Evolutionary conservation across 2,113 vertebrate genomes (phyloP).

Genomic region (Pelodiscus sinensis): DNA sequence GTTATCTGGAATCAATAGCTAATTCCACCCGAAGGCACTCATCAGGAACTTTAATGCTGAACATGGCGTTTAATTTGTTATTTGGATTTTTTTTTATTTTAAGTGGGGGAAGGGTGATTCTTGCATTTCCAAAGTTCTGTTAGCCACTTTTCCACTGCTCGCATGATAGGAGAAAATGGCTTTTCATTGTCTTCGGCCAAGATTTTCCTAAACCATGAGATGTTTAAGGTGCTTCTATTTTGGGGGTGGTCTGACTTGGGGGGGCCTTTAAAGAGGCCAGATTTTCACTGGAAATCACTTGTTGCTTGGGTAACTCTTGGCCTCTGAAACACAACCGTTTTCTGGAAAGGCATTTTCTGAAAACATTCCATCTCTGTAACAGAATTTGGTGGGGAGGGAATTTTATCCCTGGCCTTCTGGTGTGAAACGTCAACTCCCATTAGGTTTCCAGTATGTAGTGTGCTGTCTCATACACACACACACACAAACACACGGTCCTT

Average conservation of each 20-base stretch:
- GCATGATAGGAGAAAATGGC: background rate
- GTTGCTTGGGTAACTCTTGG: background rate
- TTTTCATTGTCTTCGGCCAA: background rate
- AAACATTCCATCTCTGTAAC: background rate
- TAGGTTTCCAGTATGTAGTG: background rate
- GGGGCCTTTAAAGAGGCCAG: background rate
- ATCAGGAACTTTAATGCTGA: conserved; percentile 32
- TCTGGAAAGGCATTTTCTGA: background rate
- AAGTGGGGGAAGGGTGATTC: too few relatives aligned
- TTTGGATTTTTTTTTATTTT: background rate
- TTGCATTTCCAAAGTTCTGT: too few relatives aligned
- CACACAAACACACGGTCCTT: too few relatives aligned
- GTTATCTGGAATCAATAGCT: conserved; percentile 59
- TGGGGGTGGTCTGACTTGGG: background rate
- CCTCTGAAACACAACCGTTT: background rate
- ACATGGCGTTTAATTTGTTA: conserved; percentile 11
- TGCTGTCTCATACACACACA: background rate
- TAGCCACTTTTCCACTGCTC: too few relatives aligned
- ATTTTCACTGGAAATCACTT: background rate
- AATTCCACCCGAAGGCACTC: conserved; percentile 56
- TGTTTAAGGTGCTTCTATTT: background rate
- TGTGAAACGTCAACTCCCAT: background rate
- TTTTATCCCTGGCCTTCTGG: background rate
- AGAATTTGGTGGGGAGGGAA: background rate
- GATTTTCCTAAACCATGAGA: background rate